These are phyloP conservation scores for Bemisia tabaci DNA, from an alignment of 1,140 invertebrate species.

Conservation along the genomic window DNA sequence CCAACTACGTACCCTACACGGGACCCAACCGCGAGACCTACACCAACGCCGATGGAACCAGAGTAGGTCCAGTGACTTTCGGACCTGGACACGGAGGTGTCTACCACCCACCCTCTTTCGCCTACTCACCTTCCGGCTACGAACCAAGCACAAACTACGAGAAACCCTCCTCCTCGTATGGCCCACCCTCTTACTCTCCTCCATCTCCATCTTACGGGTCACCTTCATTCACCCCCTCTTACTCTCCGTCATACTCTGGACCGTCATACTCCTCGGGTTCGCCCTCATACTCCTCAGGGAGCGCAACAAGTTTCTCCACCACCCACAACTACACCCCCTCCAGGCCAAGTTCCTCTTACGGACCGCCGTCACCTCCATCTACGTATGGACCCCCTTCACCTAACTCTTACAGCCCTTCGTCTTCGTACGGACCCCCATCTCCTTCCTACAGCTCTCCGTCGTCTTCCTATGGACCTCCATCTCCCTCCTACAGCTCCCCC, in stretches of 20 bases:
- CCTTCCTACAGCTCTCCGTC: background rate
- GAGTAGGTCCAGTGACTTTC: background rate
- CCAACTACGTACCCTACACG: background rate
- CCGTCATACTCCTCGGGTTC: background rate
- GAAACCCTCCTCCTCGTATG: background rate
- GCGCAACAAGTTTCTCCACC: background rate
- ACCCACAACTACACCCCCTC: background rate
- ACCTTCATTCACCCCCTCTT: background rate
- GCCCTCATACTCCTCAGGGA: background rate
- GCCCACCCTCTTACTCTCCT: background rate
- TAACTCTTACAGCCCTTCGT: no score
- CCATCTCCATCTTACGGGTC: background rate
- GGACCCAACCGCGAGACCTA: background rate
- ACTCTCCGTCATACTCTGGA: background rate
- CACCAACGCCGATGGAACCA: background rate
- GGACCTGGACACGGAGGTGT: background rate
- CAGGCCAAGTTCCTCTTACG: background rate
- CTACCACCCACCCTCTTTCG: background rate
- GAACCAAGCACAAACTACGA: background rate
- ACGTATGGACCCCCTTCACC: background rate
- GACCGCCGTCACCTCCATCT: background rate
- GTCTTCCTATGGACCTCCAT: background rate
- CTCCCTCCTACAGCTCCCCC: background rate
- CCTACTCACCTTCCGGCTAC: background rate
- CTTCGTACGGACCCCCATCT: background rate